Conservation (phyloP, 92 coral and sea anemone species). For the Epizoanthus scotinus region DNA sequence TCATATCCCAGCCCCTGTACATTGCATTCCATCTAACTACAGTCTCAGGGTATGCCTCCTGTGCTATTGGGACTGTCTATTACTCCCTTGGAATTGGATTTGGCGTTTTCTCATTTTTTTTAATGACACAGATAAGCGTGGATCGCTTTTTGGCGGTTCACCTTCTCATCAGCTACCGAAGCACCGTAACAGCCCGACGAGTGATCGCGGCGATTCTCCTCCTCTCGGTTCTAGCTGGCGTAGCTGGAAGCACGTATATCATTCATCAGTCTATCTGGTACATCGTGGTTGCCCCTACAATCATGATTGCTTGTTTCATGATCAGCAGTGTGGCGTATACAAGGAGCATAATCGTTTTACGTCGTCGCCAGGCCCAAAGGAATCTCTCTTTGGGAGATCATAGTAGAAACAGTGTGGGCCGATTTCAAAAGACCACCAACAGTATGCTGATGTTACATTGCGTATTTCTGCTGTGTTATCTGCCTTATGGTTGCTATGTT, state of each 20-base stretch:
- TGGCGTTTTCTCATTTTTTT: conserved; percentile 23
- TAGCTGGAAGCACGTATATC: conserved; percentile 25
- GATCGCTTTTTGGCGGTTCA: conserved; percentile 28
- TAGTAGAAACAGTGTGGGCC: neutral
- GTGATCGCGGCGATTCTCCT: neutral
- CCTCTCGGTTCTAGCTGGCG: neutral
- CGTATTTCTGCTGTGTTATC: conserved; percentile 20
- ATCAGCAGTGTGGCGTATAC: conserved; percentile 16
- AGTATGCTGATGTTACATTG: conserved; percentile 16
- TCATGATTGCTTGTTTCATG: conserved; percentile 11
- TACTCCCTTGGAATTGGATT: conserved; percentile 34
- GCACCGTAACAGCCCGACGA: conserved; percentile 5
- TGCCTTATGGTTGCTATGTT: conserved; percentile 18
- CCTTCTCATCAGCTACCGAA: conserved; percentile 20
- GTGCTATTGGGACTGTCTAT: conserved; percentile 7
- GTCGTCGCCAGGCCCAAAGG: conserved; percentile 13
- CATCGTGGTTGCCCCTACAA: neutral
- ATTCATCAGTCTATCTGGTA: conserved; percentile 16
- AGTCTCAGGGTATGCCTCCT: neutral
- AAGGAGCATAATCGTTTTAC: neutral
- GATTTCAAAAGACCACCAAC: conserved; percentile 7
- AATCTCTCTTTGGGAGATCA: conserved; percentile 1
- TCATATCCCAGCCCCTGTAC: conserved; percentile 28
- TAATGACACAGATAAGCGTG: conserved; percentile 23
- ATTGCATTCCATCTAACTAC: neutral